A percentile compares a stretch with the other conserved stretches of the same genome.
phyloP scores from a whole-genome alignment of 2,888 invertebrate genomes.

The Amphipoea lucens region DNA sequence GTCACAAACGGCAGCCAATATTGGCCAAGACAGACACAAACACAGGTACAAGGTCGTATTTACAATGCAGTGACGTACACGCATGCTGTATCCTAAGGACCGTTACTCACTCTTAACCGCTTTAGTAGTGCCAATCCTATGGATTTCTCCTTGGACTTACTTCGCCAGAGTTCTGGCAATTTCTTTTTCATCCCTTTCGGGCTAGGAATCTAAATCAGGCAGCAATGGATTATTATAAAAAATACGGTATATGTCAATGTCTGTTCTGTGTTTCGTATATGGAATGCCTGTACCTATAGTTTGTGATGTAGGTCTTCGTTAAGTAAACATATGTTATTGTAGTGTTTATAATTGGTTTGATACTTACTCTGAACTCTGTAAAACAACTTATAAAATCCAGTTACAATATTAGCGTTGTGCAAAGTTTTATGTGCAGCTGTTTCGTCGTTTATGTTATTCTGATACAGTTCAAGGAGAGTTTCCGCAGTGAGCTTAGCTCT shows the following conservation, averaged over 20 bases:
- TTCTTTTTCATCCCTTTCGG: conserved; percentile 81
- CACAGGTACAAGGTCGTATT: conserved; percentile 74
- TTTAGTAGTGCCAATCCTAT: conserved; percentile 84
- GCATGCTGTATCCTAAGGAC: conserved; percentile 69
- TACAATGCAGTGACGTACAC: conserved; percentile 76
- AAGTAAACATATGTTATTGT: conserved; percentile 25
- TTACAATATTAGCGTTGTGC: conserved; percentile 1
- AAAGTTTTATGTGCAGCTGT: conserved; percentile 18
- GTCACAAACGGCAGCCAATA: conserved; percentile 70
- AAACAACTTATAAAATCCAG: conserved; percentile 27
- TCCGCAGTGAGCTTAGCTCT: neutral
- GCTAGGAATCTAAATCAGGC: conserved; percentile 82
- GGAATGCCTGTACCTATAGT: conserved; percentile 54
- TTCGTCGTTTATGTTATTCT: conserved; percentile 15
- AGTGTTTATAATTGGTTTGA: conserved; percentile 24
- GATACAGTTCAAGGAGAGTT: conserved; percentile 18
- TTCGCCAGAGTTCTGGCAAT: conserved; percentile 86
- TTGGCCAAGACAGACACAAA: conserved; percentile 74
- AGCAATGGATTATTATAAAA: conserved; percentile 60
- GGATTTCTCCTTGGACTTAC: conserved; percentile 85
- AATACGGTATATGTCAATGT: conserved; percentile 12
- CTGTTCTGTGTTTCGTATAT: conserved; percentile 38
- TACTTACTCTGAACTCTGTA: conserved; percentile 52
- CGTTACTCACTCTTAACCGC: conserved; percentile 84
- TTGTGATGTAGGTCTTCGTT: conserved; percentile 41